Conservation (phyloP, 2,888 invertebrate species). For the Clostera curtula region DNA sequence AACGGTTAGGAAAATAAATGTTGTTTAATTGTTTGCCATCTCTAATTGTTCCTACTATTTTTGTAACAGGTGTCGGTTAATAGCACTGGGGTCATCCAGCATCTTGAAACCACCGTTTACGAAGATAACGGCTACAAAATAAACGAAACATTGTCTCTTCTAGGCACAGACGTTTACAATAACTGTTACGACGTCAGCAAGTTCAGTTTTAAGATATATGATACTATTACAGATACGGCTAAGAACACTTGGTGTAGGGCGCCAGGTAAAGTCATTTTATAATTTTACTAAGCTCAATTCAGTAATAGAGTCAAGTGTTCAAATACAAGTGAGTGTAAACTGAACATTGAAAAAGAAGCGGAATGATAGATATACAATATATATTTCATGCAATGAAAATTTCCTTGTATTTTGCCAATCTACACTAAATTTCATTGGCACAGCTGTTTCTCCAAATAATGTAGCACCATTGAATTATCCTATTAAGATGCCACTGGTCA, state of each 20-base stretch:
- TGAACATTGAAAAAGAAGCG: no score
- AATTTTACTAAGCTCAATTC: no score
- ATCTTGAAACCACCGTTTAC: constrained; percentile 56
- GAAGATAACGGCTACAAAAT: constrained; percentile 58
- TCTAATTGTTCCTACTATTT: not conserved
- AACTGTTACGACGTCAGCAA: constrained; percentile 34
- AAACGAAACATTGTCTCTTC: constrained; percentile 29
- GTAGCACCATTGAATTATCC: no score
- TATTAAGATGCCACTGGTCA: no score
- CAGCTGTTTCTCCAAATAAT: no score
- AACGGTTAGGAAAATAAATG: no score
- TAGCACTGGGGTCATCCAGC: constrained; percentile 62
- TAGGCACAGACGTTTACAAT: constrained; percentile 16
- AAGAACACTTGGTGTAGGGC: constrained; percentile 41
- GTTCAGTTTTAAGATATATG: constrained; percentile 31
- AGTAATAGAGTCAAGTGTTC: no score
- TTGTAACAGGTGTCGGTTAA: constrained; percentile 34
- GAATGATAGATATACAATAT: no score
- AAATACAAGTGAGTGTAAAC: no score
- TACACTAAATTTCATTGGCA: no score
- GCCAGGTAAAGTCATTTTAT: constrained; percentile 44
- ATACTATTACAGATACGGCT: constrained; percentile 37
- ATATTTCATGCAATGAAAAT: no score
- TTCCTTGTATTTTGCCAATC: no score
- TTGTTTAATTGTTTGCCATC: not conserved